These are phyloP conservation scores for Trachymyrmex septentrionalis DNA, from an alignment of 1,140 invertebrate genomes.

Conservation along the genomic window DNA sequence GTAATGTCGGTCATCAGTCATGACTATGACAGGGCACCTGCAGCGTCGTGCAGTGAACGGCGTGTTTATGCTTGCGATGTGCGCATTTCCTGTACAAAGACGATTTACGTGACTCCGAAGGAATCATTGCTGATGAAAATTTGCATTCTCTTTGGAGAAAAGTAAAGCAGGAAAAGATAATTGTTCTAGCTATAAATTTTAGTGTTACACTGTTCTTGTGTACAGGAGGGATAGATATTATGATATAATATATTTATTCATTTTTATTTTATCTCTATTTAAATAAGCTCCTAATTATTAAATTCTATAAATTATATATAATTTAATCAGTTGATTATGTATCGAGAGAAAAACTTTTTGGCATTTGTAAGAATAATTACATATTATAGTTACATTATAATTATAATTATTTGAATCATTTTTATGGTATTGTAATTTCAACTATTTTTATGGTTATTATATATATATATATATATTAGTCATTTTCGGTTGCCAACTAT, in stretches of 20 bases:
- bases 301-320: background rate
- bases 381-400: too few relatives aligned
- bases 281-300: background rate
- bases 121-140: background rate
- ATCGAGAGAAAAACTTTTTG: too few relatives aligned
- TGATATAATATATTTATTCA: background rate
- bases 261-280: background rate
- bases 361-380: too few relatives aligned
- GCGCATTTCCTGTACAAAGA: conserved; percentile 15
- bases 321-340: background rate
- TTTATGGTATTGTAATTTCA: too few relatives aligned
- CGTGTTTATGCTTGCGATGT: conserved; percentile 42
- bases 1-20: conserved; percentile 76
- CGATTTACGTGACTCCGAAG: background rate
- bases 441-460: too few relatives aligned
- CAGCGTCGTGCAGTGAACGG: conserved; percentile 22
- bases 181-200: background rate
- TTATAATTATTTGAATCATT: too few relatives aligned
- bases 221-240: background rate
- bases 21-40: conserved; percentile 69
- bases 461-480: too few relatives aligned
- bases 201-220: background rate
- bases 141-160: background rate
- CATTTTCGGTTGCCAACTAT: too few relatives aligned
- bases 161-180: background rate